phyloP scores from a whole-genome alignment of 2,797 vertebrate species.

The Silurus aristotelis region DNA sequence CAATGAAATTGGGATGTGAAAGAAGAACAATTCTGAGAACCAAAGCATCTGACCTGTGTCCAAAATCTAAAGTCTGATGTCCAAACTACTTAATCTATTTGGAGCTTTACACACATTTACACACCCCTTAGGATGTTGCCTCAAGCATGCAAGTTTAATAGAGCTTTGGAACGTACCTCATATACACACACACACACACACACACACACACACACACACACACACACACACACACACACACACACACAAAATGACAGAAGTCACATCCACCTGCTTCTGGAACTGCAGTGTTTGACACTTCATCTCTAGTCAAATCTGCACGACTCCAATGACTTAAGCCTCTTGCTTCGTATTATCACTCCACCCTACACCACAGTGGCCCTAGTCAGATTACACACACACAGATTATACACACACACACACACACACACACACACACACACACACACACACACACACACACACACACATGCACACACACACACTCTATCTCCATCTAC shows the following conservation, averaged over 20 bases:
- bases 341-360: slow-evolving; percentile 32
- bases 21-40: background rate
- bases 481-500: slow-evolving; percentile 13
- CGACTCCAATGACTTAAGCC: slow-evolving; percentile 26
- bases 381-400: slow-evolving; percentile 10
- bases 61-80: background rate
- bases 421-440: background rate
- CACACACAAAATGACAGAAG: background rate
- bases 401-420: background rate
- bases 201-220: slow-evolving; percentile 11
- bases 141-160: background rate
- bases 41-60: background rate
- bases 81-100: background rate
- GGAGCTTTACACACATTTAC: background rate
- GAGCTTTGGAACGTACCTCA: background rate
- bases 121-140: slow-evolving; percentile 5
- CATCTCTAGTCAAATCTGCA: slow-evolving; percentile 32
- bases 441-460: slow-evolving; percentile 6
- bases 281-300: slow-evolving; percentile 24
- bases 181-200: slow-evolving; percentile 5
- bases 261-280: slow-evolving; percentile 2
- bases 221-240: background rate
- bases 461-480: background rate
- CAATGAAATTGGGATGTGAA: no score
- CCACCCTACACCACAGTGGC: slow-evolving; percentile 21